phyloP scores from a whole-genome alignment of 2,113 vertebrate genomes.

The Pyrgilauda ruficollis region DNA sequence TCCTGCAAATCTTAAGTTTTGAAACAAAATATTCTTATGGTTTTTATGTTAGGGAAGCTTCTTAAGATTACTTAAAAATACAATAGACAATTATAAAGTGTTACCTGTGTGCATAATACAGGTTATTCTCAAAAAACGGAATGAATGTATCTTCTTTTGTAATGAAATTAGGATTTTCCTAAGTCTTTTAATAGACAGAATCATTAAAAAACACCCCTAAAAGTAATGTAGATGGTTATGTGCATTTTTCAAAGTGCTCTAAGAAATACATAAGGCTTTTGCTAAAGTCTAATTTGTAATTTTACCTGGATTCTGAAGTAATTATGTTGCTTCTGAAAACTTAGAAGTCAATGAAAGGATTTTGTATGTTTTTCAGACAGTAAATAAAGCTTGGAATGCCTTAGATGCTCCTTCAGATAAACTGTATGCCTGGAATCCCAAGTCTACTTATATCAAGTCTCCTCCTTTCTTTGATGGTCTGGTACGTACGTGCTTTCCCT shows the following conservation, averaged over 20 bases:
- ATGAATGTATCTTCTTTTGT: background rate
- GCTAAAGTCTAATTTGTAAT: background rate
- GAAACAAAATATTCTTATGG: background rate
- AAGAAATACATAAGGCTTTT: background rate
- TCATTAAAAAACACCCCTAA: rapidly evolving
- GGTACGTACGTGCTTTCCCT: slow-evolving; percentile 73
- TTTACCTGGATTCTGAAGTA: background rate
- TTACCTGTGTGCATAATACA: background rate
- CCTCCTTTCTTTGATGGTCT: slow-evolving; percentile 94
- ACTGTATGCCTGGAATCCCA: slow-evolving; percentile 89
- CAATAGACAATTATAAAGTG: background rate
- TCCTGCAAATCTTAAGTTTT: background rate
- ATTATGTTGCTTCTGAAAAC: background rate
- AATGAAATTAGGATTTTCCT: background rate
- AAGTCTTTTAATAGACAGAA: background rate
- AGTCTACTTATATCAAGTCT: slow-evolving; percentile 97
- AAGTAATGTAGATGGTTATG: background rate
- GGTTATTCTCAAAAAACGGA: background rate
- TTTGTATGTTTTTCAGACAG: slow-evolving; percentile 75
- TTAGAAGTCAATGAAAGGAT: background rate
- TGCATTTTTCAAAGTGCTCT: background rate
- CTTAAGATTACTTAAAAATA: background rate
- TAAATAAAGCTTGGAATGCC: slow-evolving; percentile 92
- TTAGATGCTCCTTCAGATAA: slow-evolving; percentile 86
- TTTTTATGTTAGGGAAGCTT: background rate